Conservation (phyloP, 2,888 invertebrate genomes). For the Stramonita haemastoma region DNA sequence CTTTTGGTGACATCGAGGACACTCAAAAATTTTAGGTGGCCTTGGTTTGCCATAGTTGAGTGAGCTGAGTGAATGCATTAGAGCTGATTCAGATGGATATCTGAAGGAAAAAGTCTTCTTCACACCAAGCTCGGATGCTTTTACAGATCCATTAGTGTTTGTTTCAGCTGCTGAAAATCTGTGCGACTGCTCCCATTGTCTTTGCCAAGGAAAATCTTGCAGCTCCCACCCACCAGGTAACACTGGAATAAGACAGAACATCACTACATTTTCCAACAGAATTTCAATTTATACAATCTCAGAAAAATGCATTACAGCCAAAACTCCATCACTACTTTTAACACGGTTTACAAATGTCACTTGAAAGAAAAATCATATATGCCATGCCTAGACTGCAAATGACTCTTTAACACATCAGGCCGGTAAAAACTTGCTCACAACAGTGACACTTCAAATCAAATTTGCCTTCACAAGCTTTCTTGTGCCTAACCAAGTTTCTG, state of each 20-base stretch:
- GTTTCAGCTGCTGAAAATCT: background rate
- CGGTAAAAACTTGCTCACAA: constrained; percentile 50
- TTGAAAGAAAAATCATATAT: constrained; percentile 2
- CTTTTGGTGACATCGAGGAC: constrained; percentile 33
- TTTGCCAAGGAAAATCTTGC: constrained; percentile 25
- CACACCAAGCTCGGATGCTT: background rate
- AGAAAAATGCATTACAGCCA: background rate
- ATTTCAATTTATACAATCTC: background rate
- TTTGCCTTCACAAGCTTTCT: constrained; percentile 51
- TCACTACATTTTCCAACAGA: constrained; percentile 25
- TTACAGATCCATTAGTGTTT: constrained; percentile 1
- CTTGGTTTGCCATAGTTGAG: background rate
- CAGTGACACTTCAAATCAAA: constrained; percentile 49
- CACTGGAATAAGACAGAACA: constrained; percentile 33
- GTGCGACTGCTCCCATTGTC: constrained; percentile 11
- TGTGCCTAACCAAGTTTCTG: constrained; percentile 49
- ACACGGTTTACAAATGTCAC: background rate
- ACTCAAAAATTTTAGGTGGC: constrained; percentile 34
- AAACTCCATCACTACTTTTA: background rate
- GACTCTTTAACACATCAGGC: constrained; percentile 50
- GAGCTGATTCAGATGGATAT: background rate
- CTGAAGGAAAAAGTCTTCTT: constrained; percentile 14
- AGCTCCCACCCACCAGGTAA: constrained; percentile 28
- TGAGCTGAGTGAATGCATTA: background rate
- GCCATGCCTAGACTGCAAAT: constrained; percentile 48